Evolutionary conservation across 1,140 invertebrate species (phyloP).

Genomic region (Hylyphantes graminicola): DNA sequence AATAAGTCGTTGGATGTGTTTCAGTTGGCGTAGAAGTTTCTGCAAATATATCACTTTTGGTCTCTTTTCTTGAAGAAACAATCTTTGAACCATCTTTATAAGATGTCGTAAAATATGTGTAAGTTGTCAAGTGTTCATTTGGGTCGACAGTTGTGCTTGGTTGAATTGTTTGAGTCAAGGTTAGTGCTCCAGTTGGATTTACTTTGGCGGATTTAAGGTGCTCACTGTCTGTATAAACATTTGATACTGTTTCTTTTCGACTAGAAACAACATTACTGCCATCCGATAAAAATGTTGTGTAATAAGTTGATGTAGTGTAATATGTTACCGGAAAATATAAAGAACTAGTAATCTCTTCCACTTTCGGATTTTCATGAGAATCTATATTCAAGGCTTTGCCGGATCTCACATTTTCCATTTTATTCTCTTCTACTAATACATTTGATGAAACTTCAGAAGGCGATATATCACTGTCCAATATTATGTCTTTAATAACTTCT

Average conservation of each 20-base stretch:
- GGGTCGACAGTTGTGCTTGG: conserved; percentile 19
- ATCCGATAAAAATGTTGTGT: conserved; percentile 88
- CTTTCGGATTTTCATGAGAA: conserved; percentile 10
- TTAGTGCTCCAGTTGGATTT: conserved; percentile 41
- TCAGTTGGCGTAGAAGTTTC: conserved; percentile 6
- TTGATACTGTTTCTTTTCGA: conserved; percentile 45
- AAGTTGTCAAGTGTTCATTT: conserved; percentile 30
- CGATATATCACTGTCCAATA: conserved; percentile 4
- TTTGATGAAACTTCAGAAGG: neutral
- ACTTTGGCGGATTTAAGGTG: conserved; percentile 34
- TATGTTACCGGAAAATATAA: conserved; percentile 65
- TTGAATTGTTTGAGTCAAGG: conserved; percentile 11
- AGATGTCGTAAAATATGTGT: conserved; percentile 79
- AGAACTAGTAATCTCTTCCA: conserved; percentile 35
- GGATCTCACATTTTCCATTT: neutral
- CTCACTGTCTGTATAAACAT: conserved; percentile 54
- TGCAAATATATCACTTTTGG: conserved; percentile 77
- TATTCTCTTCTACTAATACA: neutral
- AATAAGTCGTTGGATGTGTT: conserved; percentile 72
- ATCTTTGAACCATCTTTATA: conserved; percentile 76
- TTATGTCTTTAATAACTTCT: conserved; percentile 19
- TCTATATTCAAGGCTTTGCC: conserved; percentile 21
- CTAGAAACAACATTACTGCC: conserved; percentile 78
- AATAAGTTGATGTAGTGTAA: conserved; percentile 90
- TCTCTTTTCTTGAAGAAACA: conserved; percentile 86